Conservation (phyloP, 1,140 invertebrate species). For the Saccostrea cuccullata region DNA sequence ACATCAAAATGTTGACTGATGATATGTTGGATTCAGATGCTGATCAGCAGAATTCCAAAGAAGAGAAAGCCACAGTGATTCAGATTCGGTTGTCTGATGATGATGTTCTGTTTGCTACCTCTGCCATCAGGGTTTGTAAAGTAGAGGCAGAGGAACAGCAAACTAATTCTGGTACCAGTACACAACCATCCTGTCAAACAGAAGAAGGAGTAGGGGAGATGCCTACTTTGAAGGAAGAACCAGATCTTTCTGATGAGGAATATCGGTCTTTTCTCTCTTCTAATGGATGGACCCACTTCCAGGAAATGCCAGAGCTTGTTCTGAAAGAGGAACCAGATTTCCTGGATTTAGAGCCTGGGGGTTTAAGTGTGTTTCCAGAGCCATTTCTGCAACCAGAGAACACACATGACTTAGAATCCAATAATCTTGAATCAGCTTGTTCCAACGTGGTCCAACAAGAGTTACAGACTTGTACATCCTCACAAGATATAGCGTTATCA, state of each 20-base stretch:
- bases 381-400: no score
- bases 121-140: background rate
- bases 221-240: background rate
- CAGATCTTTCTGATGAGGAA: background rate
- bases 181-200: background rate
- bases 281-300: background rate
- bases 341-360: no score
- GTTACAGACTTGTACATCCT: background rate
- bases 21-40: background rate
- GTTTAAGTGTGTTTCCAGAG: no score
- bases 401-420: background rate
- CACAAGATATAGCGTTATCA: background rate
- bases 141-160: background rate
- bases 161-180: background rate
- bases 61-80: background rate
- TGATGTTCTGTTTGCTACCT: constrained; percentile 1
- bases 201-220: background rate
- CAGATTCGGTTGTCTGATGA: background rate
- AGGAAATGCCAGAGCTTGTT: background rate
- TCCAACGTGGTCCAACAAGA: background rate
- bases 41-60: background rate
- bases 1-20: background rate
- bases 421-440: background rate
- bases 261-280: background rate
- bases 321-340: background rate